Conservation (phyloP, 1,140 invertebrate species). For the fruit fly (Drosophila melanogaster) region DNA sequence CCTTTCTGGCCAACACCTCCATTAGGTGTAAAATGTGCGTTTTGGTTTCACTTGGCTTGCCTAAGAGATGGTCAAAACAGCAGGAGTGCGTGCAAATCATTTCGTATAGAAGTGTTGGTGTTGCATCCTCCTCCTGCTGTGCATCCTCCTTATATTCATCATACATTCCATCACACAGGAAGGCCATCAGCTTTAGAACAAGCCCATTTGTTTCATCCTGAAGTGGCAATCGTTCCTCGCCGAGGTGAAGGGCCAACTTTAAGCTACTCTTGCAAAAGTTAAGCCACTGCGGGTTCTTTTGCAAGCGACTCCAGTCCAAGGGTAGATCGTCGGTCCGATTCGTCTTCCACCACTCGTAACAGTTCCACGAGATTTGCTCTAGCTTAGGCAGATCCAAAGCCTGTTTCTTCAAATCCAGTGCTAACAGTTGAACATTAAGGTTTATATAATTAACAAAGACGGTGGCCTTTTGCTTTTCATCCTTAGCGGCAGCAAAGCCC, state of each 20-base stretch:
- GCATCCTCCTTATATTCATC: constrained; percentile 50
- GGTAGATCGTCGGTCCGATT: constrained; percentile 6
- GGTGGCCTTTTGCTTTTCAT: constrained; percentile 79
- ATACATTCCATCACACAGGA: constrained; percentile 87
- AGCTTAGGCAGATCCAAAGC: constrained; percentile 60
- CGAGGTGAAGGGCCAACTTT: constrained; percentile 87
- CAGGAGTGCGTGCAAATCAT: constrained; percentile 91
- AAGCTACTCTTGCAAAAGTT: constrained; percentile 88
- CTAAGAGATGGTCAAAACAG: constrained; percentile 86
- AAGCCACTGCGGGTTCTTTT: constrained; percentile 87
- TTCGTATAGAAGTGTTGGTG: constrained; percentile 86
- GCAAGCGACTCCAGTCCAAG: constrained; percentile 84
- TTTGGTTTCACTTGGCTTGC: constrained; percentile 85
- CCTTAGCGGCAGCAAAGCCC: constrained; percentile 60
- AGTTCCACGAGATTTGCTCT: constrained; percentile 57
- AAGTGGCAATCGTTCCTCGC: constrained; percentile 72
- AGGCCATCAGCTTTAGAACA: constrained; percentile 86
- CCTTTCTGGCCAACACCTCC: constrained; percentile 86
- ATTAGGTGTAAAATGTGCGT: constrained; percentile 87
- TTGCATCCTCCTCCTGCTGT: constrained; percentile 3
- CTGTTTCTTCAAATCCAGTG: constrained; percentile 86
- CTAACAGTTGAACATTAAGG: constrained; percentile 86
- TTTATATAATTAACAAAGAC: constrained; percentile 86
- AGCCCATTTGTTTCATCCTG: constrained; percentile 69
- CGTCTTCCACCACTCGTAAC: constrained; percentile 80